phyloP scores from a whole-genome alignment of 2,797 vertebrate genomes.

The Nannoperca obscura region DNA sequence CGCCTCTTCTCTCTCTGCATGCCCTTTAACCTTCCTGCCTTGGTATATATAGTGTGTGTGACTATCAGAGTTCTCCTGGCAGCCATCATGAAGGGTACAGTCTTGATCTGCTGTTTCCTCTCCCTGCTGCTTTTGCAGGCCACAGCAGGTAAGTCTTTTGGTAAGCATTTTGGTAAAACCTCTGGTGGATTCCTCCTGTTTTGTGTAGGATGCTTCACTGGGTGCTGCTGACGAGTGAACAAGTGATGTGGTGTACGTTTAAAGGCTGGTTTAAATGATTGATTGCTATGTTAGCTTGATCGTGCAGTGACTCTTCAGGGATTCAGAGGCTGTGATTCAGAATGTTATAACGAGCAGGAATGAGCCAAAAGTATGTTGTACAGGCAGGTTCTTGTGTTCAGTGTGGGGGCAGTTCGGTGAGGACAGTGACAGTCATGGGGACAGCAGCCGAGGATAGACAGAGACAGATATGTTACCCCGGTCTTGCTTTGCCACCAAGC shows the following conservation, averaged over 20 bases:
- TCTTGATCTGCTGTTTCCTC: slow-evolving; percentile 91
- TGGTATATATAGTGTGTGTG: slow-evolving; percentile 90
- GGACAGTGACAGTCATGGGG: slow-evolving; percentile 21
- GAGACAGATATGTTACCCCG: slow-evolving; percentile 37
- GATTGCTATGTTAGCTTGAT: slow-evolving; percentile 10
- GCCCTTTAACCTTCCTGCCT: slow-evolving; percentile 87
- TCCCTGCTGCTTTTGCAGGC: slow-evolving; percentile 89
- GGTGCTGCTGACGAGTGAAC: slow-evolving; percentile 33
- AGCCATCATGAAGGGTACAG: slow-evolving; percentile 95
- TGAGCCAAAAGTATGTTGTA: background rate
- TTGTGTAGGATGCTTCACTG: background rate
- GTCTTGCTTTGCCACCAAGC: slow-evolving; percentile 29
- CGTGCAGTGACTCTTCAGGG: background rate
- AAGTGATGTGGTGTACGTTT: background rate
- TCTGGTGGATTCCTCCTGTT: background rate
- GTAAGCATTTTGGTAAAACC: slow-evolving; percentile 20
- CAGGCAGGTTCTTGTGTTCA: slow-evolving; percentile 5
- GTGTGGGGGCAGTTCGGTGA: slow-evolving; percentile 27
- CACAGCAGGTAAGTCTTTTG: slow-evolving; percentile 89
- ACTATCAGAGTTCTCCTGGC: slow-evolving; percentile 92
- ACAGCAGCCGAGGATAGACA: slow-evolving; percentile 53
- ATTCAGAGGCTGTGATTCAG: slow-evolving; percentile 9
- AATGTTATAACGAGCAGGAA: background rate
- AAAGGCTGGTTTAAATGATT: slow-evolving; percentile 8
- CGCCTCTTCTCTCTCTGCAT: slow-evolving; percentile 65